Evolutionary conservation across 2,888 invertebrate species (phyloP), one percentile per base, ranked within the genome.

Genomic region (Adelphocoris suturalis): DNA sequence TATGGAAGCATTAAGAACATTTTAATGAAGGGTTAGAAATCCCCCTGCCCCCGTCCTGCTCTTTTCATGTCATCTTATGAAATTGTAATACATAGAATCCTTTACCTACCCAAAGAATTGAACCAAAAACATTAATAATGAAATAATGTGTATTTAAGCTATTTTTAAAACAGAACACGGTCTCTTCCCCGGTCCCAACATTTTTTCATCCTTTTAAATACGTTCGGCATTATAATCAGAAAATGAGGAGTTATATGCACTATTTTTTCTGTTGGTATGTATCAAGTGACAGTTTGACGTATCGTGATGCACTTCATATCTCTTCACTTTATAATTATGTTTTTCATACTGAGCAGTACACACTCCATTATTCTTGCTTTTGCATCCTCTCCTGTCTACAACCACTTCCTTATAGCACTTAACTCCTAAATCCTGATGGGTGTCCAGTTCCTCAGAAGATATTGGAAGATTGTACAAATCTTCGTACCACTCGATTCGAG

Each of bases 401-500:
- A 78, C 11, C 4, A 16, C 11, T 28, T 78, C 78, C 19, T 37
- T 46, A 19, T 46, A 11, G 28, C 46, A 47, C n/a, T 16, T 14
- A 5, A 28, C 19, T n/a, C 2, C 16, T 14, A 46, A 14, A 47
- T 78, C 78, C 23, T 68, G 68, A 23, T 68, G 68, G 27, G 68
- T 68, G 0, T 68, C 68, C 68, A 68, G 19, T 23, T 68, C 68
- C 13, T 68, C 68, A 23, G 68, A 68, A 3, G 68, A 68, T 9
- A 68, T 68, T 12, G 68, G 23, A 11, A 13, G 11, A n/a, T 57
- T 57, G 68, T 68, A 7, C 11, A 27, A 5, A 23, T 27, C 68
- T 23, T 68, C 68, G 68, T 68, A 68, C 68, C 68, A 68, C 23
- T 68, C 68, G 27, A 68, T 68, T 23, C 68, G 68, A 68, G 68